Conservation (phyloP, 2,113 vertebrate species). For the Callithrix jacchus region DNA sequence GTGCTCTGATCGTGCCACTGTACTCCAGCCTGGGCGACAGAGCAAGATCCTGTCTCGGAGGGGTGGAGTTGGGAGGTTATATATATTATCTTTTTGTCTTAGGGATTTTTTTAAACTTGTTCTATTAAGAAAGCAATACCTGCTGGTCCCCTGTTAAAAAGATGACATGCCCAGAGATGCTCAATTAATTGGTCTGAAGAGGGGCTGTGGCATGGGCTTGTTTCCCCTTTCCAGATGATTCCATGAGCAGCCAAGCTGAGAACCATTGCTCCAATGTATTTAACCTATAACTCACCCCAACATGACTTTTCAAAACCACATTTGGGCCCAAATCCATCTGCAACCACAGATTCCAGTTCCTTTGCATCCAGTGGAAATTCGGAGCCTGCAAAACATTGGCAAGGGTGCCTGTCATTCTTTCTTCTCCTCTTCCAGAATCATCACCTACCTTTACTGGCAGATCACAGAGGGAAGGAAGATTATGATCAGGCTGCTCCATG, state of each 20-base stretch:
- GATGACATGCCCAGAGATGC: neutral
- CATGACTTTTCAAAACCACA: neutral
- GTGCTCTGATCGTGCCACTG: too few relatives aligned
- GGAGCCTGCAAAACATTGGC: neutral
- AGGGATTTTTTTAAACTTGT: neutral
- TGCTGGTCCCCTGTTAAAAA: neutral
- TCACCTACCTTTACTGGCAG: conserved; percentile 92
- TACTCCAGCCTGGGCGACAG: too few relatives aligned
- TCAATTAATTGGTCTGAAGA: neutral
- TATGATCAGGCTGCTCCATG: conserved; percentile 82
- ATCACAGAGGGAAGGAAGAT: conserved; percentile 90
- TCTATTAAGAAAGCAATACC: neutral
- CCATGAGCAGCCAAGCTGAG: neutral
- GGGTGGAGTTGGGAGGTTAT: neutral
- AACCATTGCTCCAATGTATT: neutral
- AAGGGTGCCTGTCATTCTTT: neutral
- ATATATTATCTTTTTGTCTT: neutral
- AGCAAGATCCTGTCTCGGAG: too few relatives aligned
- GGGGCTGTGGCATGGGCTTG: neutral
- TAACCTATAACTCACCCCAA: neutral
- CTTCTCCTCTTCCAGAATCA: conserved; percentile 82
- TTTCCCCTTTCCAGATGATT: neutral
- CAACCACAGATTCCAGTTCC: neutral
- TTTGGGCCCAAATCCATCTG: neutral
- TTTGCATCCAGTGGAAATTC: neutral